Percentiles rank a stretch among this genome's conserved stretches.
Conservation (phyloP, 2,113 vertebrate genomes). For the Apodemus speciosus region DNA sequence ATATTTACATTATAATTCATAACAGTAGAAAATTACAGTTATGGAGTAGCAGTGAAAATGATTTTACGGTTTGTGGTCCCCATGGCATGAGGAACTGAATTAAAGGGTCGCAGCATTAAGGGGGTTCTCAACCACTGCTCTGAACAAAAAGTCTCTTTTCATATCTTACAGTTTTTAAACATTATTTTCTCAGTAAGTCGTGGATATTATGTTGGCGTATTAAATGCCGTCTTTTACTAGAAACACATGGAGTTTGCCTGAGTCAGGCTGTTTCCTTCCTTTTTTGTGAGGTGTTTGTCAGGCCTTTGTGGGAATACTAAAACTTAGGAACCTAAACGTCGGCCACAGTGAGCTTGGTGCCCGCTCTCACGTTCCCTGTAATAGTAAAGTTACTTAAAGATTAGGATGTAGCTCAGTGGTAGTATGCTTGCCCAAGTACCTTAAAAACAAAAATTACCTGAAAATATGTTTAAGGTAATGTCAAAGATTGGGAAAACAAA, state of each 20-base stretch:
- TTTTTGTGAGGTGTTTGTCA: neutral
- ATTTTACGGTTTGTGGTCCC: neutral
- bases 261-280: neutral
- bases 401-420: neutral
- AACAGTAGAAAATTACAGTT: neutral
- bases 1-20: neutral
- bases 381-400: conserved; percentile 50
- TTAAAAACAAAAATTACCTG: neutral
- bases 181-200: neutral
- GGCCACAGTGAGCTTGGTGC: neutral
- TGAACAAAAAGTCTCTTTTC: conserved; percentile 16
- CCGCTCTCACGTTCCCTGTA: conserved; percentile 5
- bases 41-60: neutral
- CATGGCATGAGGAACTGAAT: neutral
- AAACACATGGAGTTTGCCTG: neutral
- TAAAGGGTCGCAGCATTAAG: neutral
- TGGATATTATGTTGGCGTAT: neutral
- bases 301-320: neutral
- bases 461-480: conserved; percentile 53
- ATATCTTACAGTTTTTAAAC: conserved; percentile 1
- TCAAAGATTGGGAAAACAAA: conserved; percentile 43
- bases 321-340: neutral
- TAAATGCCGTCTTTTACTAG: neutral
- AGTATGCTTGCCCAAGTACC: neutral
- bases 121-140: neutral